Evolutionary conservation across 2,888 invertebrate genomes (phyloP).

Genomic region (Drosophila kokeensis): DNA sequence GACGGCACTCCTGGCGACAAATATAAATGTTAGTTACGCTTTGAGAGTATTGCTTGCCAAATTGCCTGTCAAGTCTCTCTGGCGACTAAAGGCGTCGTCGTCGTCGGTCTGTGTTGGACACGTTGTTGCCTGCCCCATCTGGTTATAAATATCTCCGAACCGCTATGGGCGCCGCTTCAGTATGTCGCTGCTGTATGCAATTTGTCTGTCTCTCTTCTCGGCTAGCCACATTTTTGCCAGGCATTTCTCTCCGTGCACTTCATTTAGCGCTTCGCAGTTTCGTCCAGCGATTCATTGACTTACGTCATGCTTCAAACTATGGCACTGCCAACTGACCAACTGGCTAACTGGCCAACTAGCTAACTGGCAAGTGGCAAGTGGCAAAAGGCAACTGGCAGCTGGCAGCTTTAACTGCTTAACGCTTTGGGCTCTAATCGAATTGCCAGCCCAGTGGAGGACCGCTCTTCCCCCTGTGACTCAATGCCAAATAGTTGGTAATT

Average conservation of each 20-base stretch:
- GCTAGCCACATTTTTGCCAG: constrained; percentile 46
- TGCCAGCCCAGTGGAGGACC: constrained; percentile 29
- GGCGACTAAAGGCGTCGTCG: constrained; percentile 11
- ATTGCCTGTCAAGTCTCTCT: constrained; percentile 71
- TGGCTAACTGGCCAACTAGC: not conserved
- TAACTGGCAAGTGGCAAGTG: constrained; percentile 11
- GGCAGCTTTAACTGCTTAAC: constrained; percentile 63
- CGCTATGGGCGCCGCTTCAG: constrained; percentile 23
- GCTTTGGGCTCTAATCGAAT: constrained; percentile 71
- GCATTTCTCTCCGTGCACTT: constrained; percentile 62
- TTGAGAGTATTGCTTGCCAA: constrained; percentile 71
- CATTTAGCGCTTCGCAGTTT: constrained; percentile 56
- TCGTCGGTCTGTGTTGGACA: constrained; percentile 6
- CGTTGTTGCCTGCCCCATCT: constrained; percentile 2
- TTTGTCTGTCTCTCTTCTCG: constrained; percentile 51
- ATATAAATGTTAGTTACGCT: constrained; percentile 77
- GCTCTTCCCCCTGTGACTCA: constrained; percentile 58
- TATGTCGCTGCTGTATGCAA: constrained; percentile 49
- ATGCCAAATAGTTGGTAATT: constrained; percentile 76
- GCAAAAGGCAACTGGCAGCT: constrained; percentile 14
- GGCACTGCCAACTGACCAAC: constrained; percentile 29
- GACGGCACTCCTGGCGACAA: constrained; percentile 72
- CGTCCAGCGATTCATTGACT: constrained; percentile 54
- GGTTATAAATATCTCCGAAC: constrained; percentile 61
- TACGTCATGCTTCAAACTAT: constrained; percentile 54